phyloP scores from a whole-genome alignment of 2,888 invertebrate species.

The Hemaris fuciformis region DNA sequence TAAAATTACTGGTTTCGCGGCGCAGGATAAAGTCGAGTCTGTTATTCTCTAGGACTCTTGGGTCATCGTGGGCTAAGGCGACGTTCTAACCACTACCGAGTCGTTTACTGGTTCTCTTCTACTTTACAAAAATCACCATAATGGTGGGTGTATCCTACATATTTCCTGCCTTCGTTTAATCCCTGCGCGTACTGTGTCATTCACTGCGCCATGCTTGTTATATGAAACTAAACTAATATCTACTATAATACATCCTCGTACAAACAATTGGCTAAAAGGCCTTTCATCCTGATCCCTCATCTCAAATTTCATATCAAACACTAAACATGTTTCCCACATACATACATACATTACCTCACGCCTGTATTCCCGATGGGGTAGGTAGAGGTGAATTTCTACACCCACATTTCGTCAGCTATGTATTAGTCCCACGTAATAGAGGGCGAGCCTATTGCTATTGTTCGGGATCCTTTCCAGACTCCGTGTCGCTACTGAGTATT shows the following conservation, averaged over 20 bases:
- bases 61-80: too few relatives aligned
- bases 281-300: neutral
- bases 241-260: neutral
- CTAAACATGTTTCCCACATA: neutral
- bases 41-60: too few relatives aligned
- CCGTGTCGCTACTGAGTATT: too few relatives aligned
- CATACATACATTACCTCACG: neutral
- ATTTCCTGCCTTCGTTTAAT: neutral
- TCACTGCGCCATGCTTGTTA: neutral
- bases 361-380: neutral
- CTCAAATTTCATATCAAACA: neutral
- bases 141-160: neutral
- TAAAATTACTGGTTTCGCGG: too few relatives aligned
- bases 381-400: neutral
- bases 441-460: too few relatives aligned
- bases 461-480: too few relatives aligned
- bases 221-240: neutral
- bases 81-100: too few relatives aligned
- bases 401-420: too few relatives aligned
- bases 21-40: too few relatives aligned
- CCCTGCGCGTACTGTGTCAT: neutral
- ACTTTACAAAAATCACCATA: too few relatives aligned
- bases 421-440: too few relatives aligned
- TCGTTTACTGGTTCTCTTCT: too few relatives aligned
- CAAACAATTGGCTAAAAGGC: conserved; percentile 3